These are phyloP conservation scores for Eolophus roseicapilla DNA, from an alignment of 2,113 vertebrate genomes.

Conservation along the genomic window DNA sequence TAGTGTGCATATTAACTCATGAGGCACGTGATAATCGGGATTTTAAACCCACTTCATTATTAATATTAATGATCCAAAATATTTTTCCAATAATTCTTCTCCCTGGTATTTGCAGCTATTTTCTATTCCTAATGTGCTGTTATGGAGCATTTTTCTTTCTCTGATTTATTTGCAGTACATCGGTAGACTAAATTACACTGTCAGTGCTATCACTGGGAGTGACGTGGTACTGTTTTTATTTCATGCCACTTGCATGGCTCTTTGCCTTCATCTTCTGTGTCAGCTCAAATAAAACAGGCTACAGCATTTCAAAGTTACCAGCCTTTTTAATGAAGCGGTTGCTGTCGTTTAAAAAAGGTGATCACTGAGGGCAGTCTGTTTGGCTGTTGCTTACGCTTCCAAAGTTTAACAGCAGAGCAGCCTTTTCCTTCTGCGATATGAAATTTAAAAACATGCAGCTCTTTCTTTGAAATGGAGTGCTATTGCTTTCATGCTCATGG, in stretches of 20 bases:
- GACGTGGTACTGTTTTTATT: not conserved
- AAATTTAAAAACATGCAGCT: not conserved
- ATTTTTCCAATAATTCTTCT: not conserved
- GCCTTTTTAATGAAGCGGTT: not conserved
- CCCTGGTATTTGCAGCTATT: not conserved
- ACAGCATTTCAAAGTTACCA: not conserved
- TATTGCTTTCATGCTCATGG: fast-evolving
- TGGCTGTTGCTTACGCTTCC: not conserved
- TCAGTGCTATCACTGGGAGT: not conserved
- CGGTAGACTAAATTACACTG: not conserved
- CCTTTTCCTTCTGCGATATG: not conserved
- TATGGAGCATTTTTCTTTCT: not conserved
- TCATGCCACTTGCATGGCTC: not conserved
- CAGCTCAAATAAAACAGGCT: not conserved
- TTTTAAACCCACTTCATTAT: not conserved
- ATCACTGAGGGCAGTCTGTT: not conserved
- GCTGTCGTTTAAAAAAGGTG: not conserved
- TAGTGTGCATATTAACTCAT: not conserved
- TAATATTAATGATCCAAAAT: not conserved
- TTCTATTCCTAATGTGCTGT: not conserved
- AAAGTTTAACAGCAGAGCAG: not conserved
- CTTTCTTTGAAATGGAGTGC: not conserved
- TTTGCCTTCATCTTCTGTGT: not conserved
- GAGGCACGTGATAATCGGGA: not conserved
- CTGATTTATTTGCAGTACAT: not conserved